Base-by-base conservation (phyloP, 2,113 vertebrate genomes). In the Verasper variegatus region DNA sequence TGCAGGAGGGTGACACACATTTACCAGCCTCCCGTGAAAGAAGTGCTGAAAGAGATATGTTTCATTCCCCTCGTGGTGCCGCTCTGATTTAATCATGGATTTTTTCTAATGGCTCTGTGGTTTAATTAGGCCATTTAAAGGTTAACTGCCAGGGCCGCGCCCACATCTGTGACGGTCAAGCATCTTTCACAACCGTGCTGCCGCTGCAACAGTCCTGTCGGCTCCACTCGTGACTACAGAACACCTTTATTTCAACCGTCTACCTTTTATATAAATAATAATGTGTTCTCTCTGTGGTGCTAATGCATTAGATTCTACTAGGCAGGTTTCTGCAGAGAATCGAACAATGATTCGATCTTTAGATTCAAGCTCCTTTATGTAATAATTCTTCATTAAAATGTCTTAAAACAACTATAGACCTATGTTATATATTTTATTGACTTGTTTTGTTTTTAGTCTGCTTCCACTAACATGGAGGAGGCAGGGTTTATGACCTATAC, bases 61-160 rank as follows among this genome's bases (percentile, higher is more conserved):
- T 60, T 77, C 68, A 74, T 82, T 78, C 75, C 5, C n/a, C 72
- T 78, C 18, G 2, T 78, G 74, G 47, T 75, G 66, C 69, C 14
- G 75, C 47, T 82, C 82, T 82, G 79, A 90, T 90, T 90, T 83
- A 92, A 92, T 88, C 74, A 65, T 21, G 0, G 79, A 60, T 83
- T 84, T 31, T 42, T 89, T 60, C 82, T 87, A 88, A 92, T 86
- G 82, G 83, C 74, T 75, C 62, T 83, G 83, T 63, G 76, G 75
- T 91, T 90, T 92, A 89, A 92, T 93, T 88, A 91, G 86, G 72
- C 81, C 87, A 82, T 86, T 91, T 78, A 91, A 92, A 92, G 91
- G 92, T 92, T 92, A 93, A 92, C 86, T 84, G 86, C 88, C 84
- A 70, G 88, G 82, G 81, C 74, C 82, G 82, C 71, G 15, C 68